Base-by-base conservation (phyloP, 2,888 invertebrate genomes). In the Pseudococcus longispinus region DNA sequence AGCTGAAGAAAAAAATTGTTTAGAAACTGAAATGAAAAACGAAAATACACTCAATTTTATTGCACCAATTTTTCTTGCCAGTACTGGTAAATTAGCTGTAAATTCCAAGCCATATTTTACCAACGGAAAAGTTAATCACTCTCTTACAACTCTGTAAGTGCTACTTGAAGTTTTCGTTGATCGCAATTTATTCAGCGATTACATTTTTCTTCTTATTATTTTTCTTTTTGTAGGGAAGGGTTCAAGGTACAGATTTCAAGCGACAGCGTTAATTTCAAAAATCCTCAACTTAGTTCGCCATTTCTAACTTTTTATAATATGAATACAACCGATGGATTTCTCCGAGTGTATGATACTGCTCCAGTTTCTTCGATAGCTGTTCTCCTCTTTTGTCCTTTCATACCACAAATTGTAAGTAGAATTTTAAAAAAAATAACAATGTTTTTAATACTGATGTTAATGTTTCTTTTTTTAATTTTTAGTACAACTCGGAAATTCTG, bases 231-330 rank as follows among this genome's bases (percentile, higher is more conserved):
- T 11, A 86, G 86, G 15, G 86, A 86, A 18, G 86, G 86, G 6
- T 37, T 51, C n/a, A 77, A 77, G 23, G 86, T 86, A 4, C 86
- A 86, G 44, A 86, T 86, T 20, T 74, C 77, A 9, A 86, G 18
- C 18, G 86, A 86, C 20, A 86, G 86, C 18, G 86, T 86, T 8
- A 86, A 86, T 80, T 86, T 80, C 55, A 86, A 86, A 51, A 55
- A 84, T 42, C n/a, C 86, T 18, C 42, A 23, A 23, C n/a, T 42
- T 44, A 80, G 55, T n/a, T 77, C 86, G 5, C 80, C 86, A 20
- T 86, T 86, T 86, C 29, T 86, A 80, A 86, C 86, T 1, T 86
- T 51, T 51, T 86, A 86, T 46, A 86, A 86, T 32, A 77, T 86
- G 55, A 86, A 55, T 51, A 86, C 86, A 6, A 84, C 84, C 1